Percentiles rank a stretch among this genome's conserved stretches.
Conservation (phyloP, 2,797 vertebrate genomes). For the Phalanger gymnotis region DNA sequence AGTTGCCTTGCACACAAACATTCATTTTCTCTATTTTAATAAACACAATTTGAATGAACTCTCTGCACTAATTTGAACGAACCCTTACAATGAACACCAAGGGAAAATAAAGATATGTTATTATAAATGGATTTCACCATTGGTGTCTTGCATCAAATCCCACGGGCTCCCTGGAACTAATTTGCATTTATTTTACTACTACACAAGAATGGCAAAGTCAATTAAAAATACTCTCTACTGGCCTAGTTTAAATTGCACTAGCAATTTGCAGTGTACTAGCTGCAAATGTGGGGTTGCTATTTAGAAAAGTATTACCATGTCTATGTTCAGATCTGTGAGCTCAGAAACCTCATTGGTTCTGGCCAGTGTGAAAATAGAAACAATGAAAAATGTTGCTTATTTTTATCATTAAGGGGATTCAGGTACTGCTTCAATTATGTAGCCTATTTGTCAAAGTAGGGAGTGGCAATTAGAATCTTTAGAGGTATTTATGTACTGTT, state of each 20-base stretch:
- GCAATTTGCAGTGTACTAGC: background rate
- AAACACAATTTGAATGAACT: conserved; percentile 8
- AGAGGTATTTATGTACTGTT: background rate
- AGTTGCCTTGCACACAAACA: background rate
- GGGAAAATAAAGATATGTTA: background rate
- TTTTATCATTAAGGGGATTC: conserved; percentile 8
- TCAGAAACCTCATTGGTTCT: background rate
- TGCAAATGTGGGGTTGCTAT: background rate
- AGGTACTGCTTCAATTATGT: background rate
- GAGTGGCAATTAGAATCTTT: background rate
- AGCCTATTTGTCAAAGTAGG: background rate
- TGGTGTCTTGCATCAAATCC: background rate
- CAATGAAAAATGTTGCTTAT: background rate
- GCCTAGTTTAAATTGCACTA: background rate
- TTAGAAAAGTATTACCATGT: background rate
- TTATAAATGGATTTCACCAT: background rate
- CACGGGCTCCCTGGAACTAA: background rate
- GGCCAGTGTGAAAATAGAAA: background rate
- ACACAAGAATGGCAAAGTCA: background rate
- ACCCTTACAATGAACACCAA: conserved; percentile 15
- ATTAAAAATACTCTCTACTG: background rate
- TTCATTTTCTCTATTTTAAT: conserved; percentile 35
- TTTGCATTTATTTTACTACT: conserved; percentile 32
- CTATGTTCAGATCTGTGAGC: background rate
- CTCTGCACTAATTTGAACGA: background rate